Percentiles rank a stretch among this genome's conserved stretches.
These are phyloP conservation scores for Callaeas wilsoni DNA, from an alignment of 2,113 vertebrate genomes.

Conservation along the genomic window DNA sequence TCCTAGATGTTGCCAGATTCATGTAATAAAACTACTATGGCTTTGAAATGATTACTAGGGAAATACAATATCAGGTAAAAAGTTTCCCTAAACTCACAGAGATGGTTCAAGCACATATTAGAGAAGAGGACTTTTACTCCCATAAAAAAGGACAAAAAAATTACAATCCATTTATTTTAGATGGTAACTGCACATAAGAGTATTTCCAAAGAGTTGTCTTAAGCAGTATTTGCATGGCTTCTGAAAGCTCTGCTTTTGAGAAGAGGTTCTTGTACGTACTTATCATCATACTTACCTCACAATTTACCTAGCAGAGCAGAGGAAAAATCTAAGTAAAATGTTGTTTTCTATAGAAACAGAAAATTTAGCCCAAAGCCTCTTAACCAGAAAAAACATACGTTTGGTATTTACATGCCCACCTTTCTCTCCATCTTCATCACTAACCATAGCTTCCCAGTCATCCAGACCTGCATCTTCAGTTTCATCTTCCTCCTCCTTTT, in stretches of 20 bases:
- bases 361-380: neutral
- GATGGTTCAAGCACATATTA: neutral
- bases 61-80: neutral
- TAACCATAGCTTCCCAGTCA: conserved; percentile 97
- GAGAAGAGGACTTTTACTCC: neutral
- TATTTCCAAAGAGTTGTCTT: neutral
- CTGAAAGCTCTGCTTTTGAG: neutral
- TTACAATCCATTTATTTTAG: neutral
- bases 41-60: neutral
- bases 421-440: conserved; percentile 86
- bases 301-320: neutral
- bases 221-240: neutral
- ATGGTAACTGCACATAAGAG: neutral
- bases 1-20: neutral
- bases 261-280: neutral
- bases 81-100: neutral
- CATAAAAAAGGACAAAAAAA: neutral
- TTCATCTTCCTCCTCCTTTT: conserved; percentile 76
- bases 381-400: neutral
- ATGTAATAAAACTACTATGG: neutral
- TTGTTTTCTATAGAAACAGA: neutral
- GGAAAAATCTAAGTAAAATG: neutral
- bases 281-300: neutral
- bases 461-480: conserved; percentile 81
- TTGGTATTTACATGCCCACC: conserved; percentile 52